These are phyloP conservation scores for Epizoanthus rinbou DNA, from an alignment of 92 coral and sea anemone genomes.

Conservation along the genomic window DNA sequence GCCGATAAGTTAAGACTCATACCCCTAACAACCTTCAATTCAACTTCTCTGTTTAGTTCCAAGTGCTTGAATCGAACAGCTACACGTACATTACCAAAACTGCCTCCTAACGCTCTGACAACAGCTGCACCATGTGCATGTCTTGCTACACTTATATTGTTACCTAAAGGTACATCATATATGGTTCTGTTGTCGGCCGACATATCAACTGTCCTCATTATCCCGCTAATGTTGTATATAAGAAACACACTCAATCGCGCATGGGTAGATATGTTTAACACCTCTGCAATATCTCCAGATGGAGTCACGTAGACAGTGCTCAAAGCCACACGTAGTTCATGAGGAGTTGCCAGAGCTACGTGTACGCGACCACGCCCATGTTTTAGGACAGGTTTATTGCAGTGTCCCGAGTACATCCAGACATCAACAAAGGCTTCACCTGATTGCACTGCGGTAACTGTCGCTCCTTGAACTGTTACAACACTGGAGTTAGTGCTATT, in stretches of 20 bases:
- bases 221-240: conserved; percentile 48
- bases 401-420: conserved; percentile 51
- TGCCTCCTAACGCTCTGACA: conserved; percentile 43
- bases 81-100: conserved; percentile 35
- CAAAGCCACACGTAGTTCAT: conserved; percentile 1
- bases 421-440: conserved; percentile 35
- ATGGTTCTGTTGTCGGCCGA: conserved; percentile 45
- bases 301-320: conserved; percentile 33
- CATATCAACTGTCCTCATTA: conserved; percentile 36
- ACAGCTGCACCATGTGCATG: conserved; percentile 1
- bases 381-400: conserved; percentile 26
- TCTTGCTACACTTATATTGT: not conserved
- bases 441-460: conserved; percentile 28
- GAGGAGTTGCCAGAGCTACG: conserved; percentile 49
- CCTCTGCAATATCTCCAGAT: conserved; percentile 48
- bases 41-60: conserved; percentile 9
- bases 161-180: conserved; percentile 16
- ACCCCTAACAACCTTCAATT: conserved; percentile 40
- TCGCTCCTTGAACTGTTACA: conserved; percentile 22
- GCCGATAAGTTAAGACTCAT: conserved; percentile 28
- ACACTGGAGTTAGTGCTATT: conserved; percentile 46
- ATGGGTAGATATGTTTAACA: conserved; percentile 25
- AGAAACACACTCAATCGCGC: conserved; percentile 37
- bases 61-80: conserved; percentile 44
- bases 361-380: conserved; percentile 29